phyloP scores from a whole-genome alignment of 64 coral and sea anemone species.

The Orbicella faveolata region DNA sequence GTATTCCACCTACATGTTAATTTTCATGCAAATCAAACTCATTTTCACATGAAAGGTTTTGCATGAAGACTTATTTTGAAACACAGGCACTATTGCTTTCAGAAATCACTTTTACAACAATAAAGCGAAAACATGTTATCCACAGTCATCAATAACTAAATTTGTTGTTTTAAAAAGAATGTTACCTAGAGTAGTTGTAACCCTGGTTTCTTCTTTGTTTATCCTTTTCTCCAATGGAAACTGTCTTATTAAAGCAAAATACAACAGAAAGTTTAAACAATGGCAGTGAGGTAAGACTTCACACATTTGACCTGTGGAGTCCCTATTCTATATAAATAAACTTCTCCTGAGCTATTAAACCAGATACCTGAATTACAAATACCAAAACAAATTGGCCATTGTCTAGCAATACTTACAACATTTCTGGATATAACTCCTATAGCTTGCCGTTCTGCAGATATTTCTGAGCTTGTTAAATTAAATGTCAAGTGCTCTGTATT shows the following conservation, averaged over 20 bases:
- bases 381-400: too few species aligned
- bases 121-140: too few species aligned
- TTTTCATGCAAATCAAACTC: too few species aligned
- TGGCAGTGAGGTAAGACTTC: neutral
- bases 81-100: too few species aligned
- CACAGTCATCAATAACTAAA: neutral
- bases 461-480: constrained; percentile 51
- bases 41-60: too few species aligned
- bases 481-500: constrained; percentile 69
- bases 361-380: neutral
- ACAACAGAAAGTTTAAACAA: neutral
- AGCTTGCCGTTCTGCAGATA: constrained; percentile 35
- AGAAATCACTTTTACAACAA: too few species aligned
- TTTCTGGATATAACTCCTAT: constrained; percentile 79
- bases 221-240: neutral
- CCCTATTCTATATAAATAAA: neutral
- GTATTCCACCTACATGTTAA: too few species aligned
- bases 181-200: neutral
- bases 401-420: constrained; percentile 45
- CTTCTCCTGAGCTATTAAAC: too few species aligned
- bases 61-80: too few species aligned
- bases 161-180: neutral
- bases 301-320: neutral
- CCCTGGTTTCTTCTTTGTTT: neutral
- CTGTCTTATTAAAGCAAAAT: neutral